Evolutionary conservation across 2,113 vertebrate species (phyloP).

Genomic region (Albula glossodonta): DNA sequence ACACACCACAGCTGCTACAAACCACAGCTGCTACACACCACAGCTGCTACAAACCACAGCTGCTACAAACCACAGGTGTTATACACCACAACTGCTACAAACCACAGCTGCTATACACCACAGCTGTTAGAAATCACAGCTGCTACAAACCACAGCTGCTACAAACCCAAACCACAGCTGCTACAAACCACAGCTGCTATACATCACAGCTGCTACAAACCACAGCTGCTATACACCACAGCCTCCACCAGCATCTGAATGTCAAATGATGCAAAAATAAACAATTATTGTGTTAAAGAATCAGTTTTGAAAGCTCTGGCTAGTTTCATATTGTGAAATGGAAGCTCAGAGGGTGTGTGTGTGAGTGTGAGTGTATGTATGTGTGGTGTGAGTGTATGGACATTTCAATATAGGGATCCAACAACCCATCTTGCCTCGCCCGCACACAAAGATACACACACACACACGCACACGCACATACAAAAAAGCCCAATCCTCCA

Average conservation of each 20-base stretch:
- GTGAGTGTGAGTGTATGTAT: conserved; percentile 10
- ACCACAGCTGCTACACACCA: too few species aligned
- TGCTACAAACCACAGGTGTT: too few species aligned
- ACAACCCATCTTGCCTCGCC: neutral
- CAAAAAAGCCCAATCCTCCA: neutral
- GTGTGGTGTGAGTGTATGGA: neutral
- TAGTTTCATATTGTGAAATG: neutral
- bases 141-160: too few species aligned
- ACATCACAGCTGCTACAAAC: too few species aligned
- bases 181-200: too few species aligned
- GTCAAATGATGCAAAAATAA: neutral
- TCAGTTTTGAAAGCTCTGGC: neutral
- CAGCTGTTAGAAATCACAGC: too few species aligned
- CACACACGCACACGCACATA: neutral
- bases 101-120: too few species aligned
- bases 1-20: too few species aligned
- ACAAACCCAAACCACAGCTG: too few species aligned
- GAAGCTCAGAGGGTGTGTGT: conserved; percentile 13
- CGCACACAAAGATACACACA: neutral
- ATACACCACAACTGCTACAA: too few species aligned
- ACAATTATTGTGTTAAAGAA: neutral
- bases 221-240: too few species aligned
- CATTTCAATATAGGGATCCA: neutral
- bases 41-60: too few species aligned
- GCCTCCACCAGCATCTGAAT: neutral